These are phyloP conservation scores for Pimephales promelas DNA, from an alignment of 2,113 vertebrate genomes.

Conservation along the genomic window DNA sequence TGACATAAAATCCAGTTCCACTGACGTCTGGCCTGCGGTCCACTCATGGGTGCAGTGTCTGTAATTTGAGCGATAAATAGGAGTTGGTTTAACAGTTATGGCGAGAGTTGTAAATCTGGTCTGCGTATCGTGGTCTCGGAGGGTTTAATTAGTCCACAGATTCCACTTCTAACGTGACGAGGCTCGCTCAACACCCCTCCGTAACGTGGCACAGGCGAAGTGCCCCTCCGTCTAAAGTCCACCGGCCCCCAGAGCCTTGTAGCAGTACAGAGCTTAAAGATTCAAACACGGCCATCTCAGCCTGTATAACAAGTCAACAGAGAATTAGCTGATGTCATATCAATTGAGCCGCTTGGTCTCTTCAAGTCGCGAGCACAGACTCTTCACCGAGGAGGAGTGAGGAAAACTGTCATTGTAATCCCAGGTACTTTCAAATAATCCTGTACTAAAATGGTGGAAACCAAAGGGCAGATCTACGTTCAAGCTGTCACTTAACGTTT, in stretches of 20 bases:
- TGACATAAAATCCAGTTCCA: constrained; percentile 9
- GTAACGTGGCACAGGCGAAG: constrained; percentile 77
- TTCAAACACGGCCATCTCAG: constrained; percentile 79
- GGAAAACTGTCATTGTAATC: constrained; percentile 1
- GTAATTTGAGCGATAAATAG: constrained; percentile 78
- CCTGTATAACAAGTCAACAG: constrained; percentile 73
- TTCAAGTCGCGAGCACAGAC: constrained; percentile 31
- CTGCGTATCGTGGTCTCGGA: constrained; percentile 79
- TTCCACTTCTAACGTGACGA: constrained; percentile 79
- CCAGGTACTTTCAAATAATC: constrained; percentile 30
- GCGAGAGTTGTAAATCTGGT: constrained; percentile 82
- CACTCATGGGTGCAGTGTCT: constrained; percentile 56
- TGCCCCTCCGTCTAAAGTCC: constrained; percentile 79
- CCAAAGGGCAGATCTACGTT: neutral
- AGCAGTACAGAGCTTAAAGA: constrained; percentile 78
- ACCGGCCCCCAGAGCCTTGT: constrained; percentile 76
- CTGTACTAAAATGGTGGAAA: neutral
- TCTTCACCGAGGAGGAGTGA: constrained; percentile 6
- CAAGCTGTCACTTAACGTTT: neutral
- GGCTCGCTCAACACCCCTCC: constrained; percentile 69
- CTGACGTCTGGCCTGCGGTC: constrained; percentile 20
- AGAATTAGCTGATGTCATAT: constrained; percentile 77
- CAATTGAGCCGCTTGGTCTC: constrained; percentile 61
- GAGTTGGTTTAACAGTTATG: constrained; percentile 78
- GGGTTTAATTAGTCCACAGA: constrained; percentile 83